phyloP scores from a whole-genome alignment of 2,113 vertebrate genomes.

The Hymenochirus boettgeri region DNA sequence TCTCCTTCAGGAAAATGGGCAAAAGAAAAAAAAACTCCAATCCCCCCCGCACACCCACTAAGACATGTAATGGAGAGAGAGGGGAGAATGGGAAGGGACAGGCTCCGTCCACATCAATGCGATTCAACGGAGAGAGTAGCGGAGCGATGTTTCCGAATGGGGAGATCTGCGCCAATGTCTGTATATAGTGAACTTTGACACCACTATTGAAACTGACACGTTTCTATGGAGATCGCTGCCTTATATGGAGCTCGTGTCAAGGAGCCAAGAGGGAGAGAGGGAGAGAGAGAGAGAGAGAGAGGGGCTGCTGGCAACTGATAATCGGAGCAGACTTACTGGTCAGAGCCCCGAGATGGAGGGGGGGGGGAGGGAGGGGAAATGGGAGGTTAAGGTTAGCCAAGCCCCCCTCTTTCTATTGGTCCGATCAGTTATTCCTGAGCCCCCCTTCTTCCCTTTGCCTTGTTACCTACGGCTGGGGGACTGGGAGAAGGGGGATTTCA shows the following conservation, averaged over 20 bases:
- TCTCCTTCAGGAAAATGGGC: constrained; percentile 81
- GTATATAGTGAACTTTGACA: constrained; percentile 99
- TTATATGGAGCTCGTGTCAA: constrained; percentile 99
- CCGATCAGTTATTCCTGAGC: constrained; percentile 57
- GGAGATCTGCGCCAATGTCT: constrained; percentile 99
- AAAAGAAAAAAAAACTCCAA: constrained; percentile 55
- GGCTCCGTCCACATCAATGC: constrained; percentile 88
- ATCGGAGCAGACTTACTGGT: constrained; percentile 99
- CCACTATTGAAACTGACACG: constrained; percentile 99
- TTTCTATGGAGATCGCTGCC: constrained; percentile 99
- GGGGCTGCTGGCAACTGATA: constrained; percentile 99
- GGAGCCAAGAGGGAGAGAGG: constrained; percentile 97
- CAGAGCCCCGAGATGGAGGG: constrained; percentile 95
- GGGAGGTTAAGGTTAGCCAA: constrained; percentile 96
- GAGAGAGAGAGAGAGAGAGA: too few relatives aligned
- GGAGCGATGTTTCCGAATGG: constrained; percentile 98
- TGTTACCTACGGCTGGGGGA: constrained; percentile 79
- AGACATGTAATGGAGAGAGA: constrained; percentile 78
- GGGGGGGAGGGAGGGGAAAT: constrained; percentile 67
- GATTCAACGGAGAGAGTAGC: constrained; percentile 89
- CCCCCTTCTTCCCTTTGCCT: constrained; percentile 50
- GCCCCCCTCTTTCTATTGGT: constrained; percentile 90
- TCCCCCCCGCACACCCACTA: constrained; percentile 63
- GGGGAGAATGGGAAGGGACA: neutral
- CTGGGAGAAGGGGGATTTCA: too few relatives aligned